Base-by-base conservation (phyloP, 2,888 invertebrate species). In the Himalopsyche kuldschensis region DNA sequence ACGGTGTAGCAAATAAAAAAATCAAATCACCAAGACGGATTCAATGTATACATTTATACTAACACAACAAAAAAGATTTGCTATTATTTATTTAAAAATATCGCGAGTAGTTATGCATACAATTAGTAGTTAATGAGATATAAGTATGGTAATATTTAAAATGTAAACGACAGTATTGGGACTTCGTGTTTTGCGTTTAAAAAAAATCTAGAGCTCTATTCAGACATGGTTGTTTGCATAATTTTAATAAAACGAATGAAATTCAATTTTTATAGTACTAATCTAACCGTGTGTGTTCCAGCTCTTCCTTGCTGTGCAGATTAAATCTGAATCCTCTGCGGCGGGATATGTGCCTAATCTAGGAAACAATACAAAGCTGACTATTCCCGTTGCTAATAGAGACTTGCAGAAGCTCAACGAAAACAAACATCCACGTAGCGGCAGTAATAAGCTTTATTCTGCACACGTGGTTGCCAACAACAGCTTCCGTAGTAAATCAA, bases 291-390 rank as follows among this genome's bases (percentile, higher is more conserved):
- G 55, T 55, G 55, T 24, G 55, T 6, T 4, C 20, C 3, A 20
- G 24, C 6, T 55, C 3, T 20, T 10, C 20, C 55, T 55, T 55
- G 24, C 2, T 55, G 76, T 48, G 55, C 27, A 79, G 82, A 82
- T 82, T 78, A 79, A 79, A 69, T 75, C 82, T 31, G 46, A 48
- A 79, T 75, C 48, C 47, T 78, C 69, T 75, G 76, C 75, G 55
- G 75, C 46, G 69, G 75, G 75, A 32, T 47, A 79, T 75, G 47
- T 75, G 41, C 79, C 76, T 82, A 82, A 79, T 82, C 82, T 82
- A 11, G 35, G 77, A 41, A 77, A 77, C 41, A 77, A 41, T 32
- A 35, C 77, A 31, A 17, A 77, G 24, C 77, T 35, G 35, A 35
- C 24, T 32, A 35, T 77, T 24, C 31, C 75, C 31, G 32, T 31